These are phyloP conservation scores for Pogoniulus pusillus DNA, from an alignment of 2,797 vertebrate species.

Conservation along the genomic window DNA sequence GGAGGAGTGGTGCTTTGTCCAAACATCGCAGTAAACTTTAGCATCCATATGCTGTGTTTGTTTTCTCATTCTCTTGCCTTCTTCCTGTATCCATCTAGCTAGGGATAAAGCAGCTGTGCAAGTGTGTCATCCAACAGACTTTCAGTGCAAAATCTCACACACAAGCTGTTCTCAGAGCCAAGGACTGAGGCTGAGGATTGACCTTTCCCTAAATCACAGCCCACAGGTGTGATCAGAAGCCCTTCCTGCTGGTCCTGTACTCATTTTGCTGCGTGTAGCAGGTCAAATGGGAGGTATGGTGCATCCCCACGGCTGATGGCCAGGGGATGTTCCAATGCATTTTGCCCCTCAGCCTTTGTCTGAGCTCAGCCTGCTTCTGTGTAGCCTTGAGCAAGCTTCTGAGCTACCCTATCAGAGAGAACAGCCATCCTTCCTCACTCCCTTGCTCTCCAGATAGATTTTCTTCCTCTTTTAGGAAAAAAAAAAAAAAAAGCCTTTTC, in stretches of 20 bases:
- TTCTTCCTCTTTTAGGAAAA: background rate
- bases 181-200: background rate
- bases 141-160: background rate
- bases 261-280: background rate
- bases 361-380: background rate
- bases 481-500: background rate
- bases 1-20: background rate
- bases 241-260: background rate
- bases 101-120: background rate
- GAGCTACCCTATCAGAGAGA: background rate
- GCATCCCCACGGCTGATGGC: background rate
- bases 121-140: background rate
- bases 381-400: background rate
- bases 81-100: background rate
- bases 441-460: background rate
- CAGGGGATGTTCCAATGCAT: background rate
- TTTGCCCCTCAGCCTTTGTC: background rate
- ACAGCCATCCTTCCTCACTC: background rate
- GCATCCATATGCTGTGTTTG: background rate
- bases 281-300: background rate
- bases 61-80: background rate
- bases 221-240: background rate
- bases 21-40: background rate
- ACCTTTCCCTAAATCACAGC: background rate
- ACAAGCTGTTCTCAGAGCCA: background rate